phyloP scores from a whole-genome alignment of 2,113 vertebrate species.

The Hippocampus abdominalis region DNA sequence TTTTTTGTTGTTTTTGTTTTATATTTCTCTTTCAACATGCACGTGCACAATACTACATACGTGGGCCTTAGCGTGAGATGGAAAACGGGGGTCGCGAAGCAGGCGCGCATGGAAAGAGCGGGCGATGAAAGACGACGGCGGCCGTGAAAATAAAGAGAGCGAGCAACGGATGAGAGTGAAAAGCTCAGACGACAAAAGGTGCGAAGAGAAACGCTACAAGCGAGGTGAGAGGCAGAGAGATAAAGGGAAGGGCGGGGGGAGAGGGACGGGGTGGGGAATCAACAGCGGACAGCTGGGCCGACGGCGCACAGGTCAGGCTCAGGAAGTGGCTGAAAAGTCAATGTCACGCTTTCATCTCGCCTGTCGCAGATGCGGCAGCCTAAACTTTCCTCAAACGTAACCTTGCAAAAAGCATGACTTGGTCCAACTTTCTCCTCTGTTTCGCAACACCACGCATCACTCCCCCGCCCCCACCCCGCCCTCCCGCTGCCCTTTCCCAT shows the following conservation, averaged over 20 bases:
- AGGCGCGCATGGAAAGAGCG: slow-evolving; percentile 3
- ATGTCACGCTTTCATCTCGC: slow-evolving; percentile 62
- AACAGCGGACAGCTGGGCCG: slow-evolving; percentile 56
- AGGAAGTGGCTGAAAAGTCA: slow-evolving; percentile 49
- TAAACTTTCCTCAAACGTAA: slow-evolving; percentile 50
- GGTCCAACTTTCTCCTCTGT: slow-evolving; percentile 42
- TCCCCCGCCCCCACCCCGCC: slow-evolving; percentile 1
- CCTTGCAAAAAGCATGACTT: slow-evolving; percentile 49
- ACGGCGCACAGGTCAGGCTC: slow-evolving; percentile 49
- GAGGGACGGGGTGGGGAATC: neutral
- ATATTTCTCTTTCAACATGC: too few species aligned
- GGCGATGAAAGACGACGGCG: neutral
- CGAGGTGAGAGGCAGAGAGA: slow-evolving; percentile 18
- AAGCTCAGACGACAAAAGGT: slow-evolving; percentile 51
- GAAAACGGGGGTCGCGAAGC: too few species aligned
- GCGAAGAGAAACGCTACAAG: slow-evolving; percentile 31
- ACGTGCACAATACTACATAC: neutral
- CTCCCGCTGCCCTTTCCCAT: slow-evolving; percentile 49
- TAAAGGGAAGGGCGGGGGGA: neutral
- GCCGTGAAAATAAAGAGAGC: slow-evolving; percentile 39
- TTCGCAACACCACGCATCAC: slow-evolving; percentile 28
- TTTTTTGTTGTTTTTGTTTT: too few species aligned
- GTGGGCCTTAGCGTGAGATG: slow-evolving; percentile 1
- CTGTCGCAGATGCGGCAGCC: slow-evolving; percentile 37
- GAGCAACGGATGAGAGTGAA: slow-evolving; percentile 29